Conservation (phyloP, 2,888 invertebrate species). For the Lucinisca nassula region DNA sequence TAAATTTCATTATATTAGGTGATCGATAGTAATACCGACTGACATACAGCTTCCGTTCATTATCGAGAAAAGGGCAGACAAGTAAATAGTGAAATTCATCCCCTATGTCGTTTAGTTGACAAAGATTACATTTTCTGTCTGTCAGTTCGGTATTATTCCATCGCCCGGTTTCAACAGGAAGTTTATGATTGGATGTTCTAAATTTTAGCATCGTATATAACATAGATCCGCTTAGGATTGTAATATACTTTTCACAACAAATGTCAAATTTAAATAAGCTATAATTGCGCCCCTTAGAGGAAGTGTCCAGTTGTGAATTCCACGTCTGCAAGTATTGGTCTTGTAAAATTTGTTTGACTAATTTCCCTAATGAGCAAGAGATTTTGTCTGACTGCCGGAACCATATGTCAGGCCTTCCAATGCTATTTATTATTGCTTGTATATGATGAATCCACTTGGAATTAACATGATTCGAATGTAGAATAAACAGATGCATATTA, state of each 20-base stretch:
- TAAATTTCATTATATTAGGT: not conserved
- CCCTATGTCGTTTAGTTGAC: not conserved
- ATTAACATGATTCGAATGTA: too few species aligned
- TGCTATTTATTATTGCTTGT: too few species aligned
- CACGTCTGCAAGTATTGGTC: not conserved
- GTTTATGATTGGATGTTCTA: not conserved
- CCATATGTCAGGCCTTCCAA: too few species aligned
- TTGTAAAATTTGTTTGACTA: not conserved
- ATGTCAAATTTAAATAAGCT: not conserved
- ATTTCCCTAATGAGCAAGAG: too few species aligned
- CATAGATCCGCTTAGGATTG: not conserved
- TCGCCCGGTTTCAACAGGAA: not conserved
- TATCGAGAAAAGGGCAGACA: not conserved
- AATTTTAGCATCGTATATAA: not conserved
- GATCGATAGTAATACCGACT: not conserved
- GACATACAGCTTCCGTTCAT: not conserved
- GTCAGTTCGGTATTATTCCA: not conserved
- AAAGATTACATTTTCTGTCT: not conserved
- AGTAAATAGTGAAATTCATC: not conserved
- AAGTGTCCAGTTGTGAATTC: not conserved
- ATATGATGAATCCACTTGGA: too few species aligned
- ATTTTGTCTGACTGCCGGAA: too few species aligned
- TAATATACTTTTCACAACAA: not conserved
- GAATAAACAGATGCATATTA: too few species aligned
- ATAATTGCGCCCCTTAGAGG: not conserved